These are phyloP conservation scores for Amazona ochrocephala DNA, from an alignment of 2,797 vertebrate species.

Conservation along the genomic window DNA sequence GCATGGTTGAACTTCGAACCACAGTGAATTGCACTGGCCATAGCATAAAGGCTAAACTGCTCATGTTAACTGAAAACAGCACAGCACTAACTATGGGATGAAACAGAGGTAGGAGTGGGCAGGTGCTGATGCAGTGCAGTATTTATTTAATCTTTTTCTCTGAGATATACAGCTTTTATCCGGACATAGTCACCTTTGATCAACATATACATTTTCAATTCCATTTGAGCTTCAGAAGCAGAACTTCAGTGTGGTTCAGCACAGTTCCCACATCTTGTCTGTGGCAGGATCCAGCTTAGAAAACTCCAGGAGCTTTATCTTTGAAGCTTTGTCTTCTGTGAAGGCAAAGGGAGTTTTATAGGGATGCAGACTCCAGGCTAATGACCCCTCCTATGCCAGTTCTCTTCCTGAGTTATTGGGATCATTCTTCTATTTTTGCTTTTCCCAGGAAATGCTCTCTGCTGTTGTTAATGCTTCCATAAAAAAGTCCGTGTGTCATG, in stretches of 20 bases:
- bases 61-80: background rate
- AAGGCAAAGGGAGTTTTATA: background rate
- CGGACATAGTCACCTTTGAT: background rate
- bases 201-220: background rate
- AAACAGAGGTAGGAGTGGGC: background rate
- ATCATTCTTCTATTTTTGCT: background rate
- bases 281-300: background rate
- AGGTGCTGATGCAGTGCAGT: background rate
- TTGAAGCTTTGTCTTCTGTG: background rate
- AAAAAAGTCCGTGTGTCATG: background rate
- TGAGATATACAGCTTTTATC: background rate
- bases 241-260: background rate
- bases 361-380: background rate
- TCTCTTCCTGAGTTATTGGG: background rate
- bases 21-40: background rate
- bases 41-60: background rate
- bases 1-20: no score
- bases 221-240: background rate
- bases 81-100: background rate
- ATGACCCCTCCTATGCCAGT: background rate
- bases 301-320: background rate
- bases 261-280: background rate
- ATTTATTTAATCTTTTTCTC: background rate
- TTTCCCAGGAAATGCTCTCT: background rate
- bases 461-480: background rate